phyloP scores from a whole-genome alignment of 2,888 invertebrate species.

The Vannuccia rotundouncinata region DNA sequence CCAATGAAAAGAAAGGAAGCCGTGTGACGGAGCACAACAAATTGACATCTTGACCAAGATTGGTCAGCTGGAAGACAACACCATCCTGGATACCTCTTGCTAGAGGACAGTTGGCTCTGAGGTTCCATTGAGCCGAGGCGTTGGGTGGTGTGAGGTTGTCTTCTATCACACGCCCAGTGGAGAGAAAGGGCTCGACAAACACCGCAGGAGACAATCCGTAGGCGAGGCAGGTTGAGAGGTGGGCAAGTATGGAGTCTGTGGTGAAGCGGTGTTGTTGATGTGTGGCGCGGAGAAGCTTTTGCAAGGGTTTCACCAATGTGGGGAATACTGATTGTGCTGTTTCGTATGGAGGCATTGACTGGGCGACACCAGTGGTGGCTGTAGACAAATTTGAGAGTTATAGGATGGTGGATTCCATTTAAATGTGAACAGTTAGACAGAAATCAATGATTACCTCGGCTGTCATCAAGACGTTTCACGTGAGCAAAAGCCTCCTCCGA shows the following conservation, averaged over 20 bases:
- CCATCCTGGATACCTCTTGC: constrained; percentile 77
- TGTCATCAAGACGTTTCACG: constrained; percentile 63
- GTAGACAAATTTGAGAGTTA: neutral
- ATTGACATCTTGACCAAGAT: constrained; percentile 61
- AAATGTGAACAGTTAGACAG: neutral
- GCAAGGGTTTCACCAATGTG: constrained; percentile 85
- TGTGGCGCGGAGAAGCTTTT: constrained; percentile 89
- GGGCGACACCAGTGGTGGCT: constrained; percentile 61
- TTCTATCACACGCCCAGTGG: neutral
- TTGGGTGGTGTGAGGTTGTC: neutral
- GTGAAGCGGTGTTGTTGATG: constrained; percentile 90
- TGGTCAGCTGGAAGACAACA: constrained; percentile 73
- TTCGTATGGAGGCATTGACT: constrained; percentile 84
- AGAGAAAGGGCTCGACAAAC: constrained; percentile 30
- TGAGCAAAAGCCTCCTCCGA: constrained; percentile 95
- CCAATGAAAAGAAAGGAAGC: constrained; percentile 85
- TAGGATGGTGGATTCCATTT: neutral
- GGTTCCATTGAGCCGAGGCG: constrained; percentile 66
- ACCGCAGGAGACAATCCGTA: constrained; percentile 25
- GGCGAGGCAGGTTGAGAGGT: constrained; percentile 25
- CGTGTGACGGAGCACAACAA: constrained; percentile 76
- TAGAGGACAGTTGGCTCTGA: constrained; percentile 82
- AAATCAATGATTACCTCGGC: constrained; percentile 1
- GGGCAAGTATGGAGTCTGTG: constrained; percentile 75
- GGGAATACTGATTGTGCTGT: constrained; percentile 96